Base-by-base conservation (phyloP, 2,113 vertebrate species). In the Hemibagrus wyckioides region DNA sequence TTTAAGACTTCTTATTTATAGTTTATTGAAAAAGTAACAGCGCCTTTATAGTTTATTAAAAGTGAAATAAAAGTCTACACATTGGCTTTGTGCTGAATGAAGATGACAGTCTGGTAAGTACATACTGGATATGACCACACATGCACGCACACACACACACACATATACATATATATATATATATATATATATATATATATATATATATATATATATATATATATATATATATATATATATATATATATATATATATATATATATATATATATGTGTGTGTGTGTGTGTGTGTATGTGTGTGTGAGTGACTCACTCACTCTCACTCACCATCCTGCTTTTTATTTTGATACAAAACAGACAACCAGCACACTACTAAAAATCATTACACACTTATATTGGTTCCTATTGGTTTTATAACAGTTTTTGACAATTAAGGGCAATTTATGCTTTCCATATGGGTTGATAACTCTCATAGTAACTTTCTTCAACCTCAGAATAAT, bases 1-100 rank as follows among this genome's bases (percentile, higher is more conserved):
- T 90, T 94, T 94, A 95, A 93, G 92, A 92, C 92, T 91, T 91
- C 86, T 92, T 90, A 92, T 95, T 95, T 95, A 95, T 95, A 92
- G 94, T 94, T 94, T 95, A 95, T 94, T 95, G 94, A 94, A 95
- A 95, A 94, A 94, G 93, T 94, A 94, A 95, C 93, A 93, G 94
- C 93, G 92, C 91, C 92, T 95, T 95, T 95, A 94, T 94, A 95
- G 94, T 91, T 93, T 93, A 94, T 95, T 95, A 95, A 94, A 95
- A 92, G 84, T 85, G 86, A 92, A 93, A 95, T 94, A 94, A 94
- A 94, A 93, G 86, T 91, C 92, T 91, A 92, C 92, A 94, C 92
- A 92, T 91, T 44, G 82, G 90, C 89, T 90, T 91, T 88, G 90
- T 92, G 89, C 92, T 90, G 88, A 93, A 89, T 86, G 92, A 88